These are phyloP conservation scores for Nyctereutes procyonoides DNA, from an alignment of 2,113 vertebrate species.

Conservation along the genomic window DNA sequence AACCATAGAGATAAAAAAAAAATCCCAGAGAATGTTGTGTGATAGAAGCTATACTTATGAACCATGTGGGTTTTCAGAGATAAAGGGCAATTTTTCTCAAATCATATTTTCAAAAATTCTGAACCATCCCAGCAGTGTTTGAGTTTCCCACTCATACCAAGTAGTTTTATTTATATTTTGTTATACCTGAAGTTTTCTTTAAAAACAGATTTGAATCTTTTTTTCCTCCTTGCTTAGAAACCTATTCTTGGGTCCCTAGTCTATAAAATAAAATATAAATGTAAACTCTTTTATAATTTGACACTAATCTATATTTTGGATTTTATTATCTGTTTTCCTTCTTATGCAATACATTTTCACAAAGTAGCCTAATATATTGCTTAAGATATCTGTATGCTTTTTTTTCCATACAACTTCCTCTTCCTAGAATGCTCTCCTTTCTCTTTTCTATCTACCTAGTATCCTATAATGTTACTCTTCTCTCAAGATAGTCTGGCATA, in stretches of 20 bases:
- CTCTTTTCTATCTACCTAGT: background rate
- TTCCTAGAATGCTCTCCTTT: background rate
- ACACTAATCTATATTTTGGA: background rate
- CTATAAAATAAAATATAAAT: background rate
- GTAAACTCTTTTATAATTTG: background rate
- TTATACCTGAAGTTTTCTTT: background rate
- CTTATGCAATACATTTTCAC: background rate
- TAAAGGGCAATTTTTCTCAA: background rate
- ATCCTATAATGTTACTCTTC: background rate
- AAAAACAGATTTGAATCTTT: background rate
- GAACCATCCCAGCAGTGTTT: background rate
- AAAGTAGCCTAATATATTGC: background rate
- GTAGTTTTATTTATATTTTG: background rate
- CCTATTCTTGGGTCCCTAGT: background rate
- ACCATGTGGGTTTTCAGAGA: background rate
- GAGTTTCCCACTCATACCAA: background rate
- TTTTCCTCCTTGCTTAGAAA: background rate
- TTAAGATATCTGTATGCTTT: background rate
- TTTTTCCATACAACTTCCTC: background rate
- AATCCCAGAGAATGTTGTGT: background rate
- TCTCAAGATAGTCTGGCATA: background rate
- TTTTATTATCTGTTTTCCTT: background rate
- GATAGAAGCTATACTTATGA: background rate
- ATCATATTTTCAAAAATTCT: background rate
- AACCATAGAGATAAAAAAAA: background rate